Evolutionary conservation across 2,888 invertebrate species (phyloP).

Genomic region (Phyllotreta cruciferae): DNA sequence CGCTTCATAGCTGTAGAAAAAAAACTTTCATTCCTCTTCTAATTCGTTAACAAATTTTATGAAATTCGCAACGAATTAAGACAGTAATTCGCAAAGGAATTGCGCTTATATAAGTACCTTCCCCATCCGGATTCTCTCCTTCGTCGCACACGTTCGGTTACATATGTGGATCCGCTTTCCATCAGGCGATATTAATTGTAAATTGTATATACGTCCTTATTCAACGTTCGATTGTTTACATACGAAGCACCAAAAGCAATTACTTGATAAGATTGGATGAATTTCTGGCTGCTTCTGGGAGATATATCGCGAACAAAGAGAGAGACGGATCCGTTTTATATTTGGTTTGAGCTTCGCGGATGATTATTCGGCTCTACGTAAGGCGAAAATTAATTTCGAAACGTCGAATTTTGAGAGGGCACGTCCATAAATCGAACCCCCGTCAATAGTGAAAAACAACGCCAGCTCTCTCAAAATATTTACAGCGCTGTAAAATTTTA

Average conservation of each 20-base stretch:
- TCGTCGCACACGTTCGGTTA: no score
- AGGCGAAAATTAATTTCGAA: no score
- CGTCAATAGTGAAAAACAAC: constrained; percentile 12
- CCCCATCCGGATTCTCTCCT: no score
- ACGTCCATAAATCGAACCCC: constrained; percentile 4
- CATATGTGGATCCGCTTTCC: no score
- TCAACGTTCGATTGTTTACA: constrained; percentile 48
- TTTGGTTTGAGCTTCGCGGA: constrained; percentile 20
- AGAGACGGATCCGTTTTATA: constrained; percentile 33
- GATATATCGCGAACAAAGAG: constrained; percentile 41
- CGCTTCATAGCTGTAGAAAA: no score
- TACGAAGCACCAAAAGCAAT: constrained; percentile 49
- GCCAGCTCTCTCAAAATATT: constrained; percentile 27
- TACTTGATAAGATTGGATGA: constrained; percentile 46
- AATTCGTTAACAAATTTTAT: no score
- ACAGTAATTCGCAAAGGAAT: no score
- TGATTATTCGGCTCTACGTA: constrained; percentile 1
- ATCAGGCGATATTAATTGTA: constrained; percentile 47
- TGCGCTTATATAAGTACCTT: no score
- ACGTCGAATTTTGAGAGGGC: not conserved
- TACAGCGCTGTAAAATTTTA: constrained; percentile 37
- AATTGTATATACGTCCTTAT: constrained; percentile 47
- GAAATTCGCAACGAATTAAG: no score
- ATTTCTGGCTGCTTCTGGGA: constrained; percentile 40
- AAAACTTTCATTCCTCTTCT: no score